Evolutionary conservation across 2,113 vertebrate genomes (phyloP).

Genomic region (Tetrao urogallus): DNA sequence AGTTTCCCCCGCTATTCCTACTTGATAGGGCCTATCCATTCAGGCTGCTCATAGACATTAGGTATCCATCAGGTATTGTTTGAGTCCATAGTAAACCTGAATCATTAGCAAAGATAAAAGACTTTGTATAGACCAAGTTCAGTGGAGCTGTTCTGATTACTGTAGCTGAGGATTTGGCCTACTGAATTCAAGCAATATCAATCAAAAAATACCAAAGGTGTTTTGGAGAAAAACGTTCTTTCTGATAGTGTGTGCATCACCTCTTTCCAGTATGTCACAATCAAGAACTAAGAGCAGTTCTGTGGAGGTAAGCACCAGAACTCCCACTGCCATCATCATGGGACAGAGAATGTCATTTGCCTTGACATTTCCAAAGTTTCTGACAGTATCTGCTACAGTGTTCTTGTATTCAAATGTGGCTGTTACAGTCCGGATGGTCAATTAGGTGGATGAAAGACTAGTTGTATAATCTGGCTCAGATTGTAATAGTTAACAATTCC

Average conservation of each 20-base stretch:
- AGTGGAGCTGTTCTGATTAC: not conserved
- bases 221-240: not conserved
- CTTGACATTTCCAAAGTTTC: not conserved
- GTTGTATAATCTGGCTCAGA: not conserved
- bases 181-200: not conserved
- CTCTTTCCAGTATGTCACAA: not conserved
- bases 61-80: not conserved
- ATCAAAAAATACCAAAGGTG: not conserved
- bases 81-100: not conserved
- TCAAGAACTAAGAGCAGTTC: not conserved
- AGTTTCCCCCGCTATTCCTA: not conserved
- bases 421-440: not conserved
- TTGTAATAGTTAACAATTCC: not conserved
- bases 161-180: not conserved
- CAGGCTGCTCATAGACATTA: accelerated
- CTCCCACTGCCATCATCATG: not conserved
- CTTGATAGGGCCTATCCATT: not conserved
- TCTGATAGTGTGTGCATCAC: not conserved
- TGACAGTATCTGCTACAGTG: not conserved
- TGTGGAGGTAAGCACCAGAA: not conserved
- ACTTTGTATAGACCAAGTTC: not conserved
- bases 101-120: not conserved
- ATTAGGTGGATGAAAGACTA: not conserved
- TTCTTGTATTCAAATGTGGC: not conserved
- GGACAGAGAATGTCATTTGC: not conserved